phyloP scores from a whole-genome alignment of 2,888 invertebrate genomes.

The Polyommatus icarus region DNA sequence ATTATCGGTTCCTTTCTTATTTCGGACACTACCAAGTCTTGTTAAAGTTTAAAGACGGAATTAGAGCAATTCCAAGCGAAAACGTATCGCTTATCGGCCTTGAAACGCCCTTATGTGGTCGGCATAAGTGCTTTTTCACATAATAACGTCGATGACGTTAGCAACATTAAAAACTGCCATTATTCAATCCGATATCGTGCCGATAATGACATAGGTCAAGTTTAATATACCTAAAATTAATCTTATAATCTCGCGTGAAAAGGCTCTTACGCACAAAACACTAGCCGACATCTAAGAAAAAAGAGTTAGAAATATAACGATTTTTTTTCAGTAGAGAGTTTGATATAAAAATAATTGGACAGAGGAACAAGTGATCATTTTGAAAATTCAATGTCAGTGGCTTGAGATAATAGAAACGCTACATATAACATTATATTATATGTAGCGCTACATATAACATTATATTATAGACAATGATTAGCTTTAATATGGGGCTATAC shows the following conservation, averaged over 20 bases:
- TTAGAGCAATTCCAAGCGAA: not conserved
- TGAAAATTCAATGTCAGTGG: not conserved
- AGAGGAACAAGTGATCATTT: not conserved
- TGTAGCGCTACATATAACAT: not conserved
- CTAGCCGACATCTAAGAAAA: not conserved
- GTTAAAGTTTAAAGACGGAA: not conserved
- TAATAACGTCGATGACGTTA: no score
- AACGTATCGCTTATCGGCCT: not conserved
- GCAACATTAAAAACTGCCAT: no score
- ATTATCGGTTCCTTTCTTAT: not conserved
- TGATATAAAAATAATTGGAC: slow-evolving; percentile 2
- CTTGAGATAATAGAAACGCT: not conserved
- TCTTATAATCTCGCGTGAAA: not conserved
- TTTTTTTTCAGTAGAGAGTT: not conserved
- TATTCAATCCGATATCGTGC: no score
- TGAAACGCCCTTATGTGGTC: no score
- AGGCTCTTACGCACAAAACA: not conserved
- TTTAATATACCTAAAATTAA: no score
- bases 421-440: not conserved
- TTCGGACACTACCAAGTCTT: not conserved
- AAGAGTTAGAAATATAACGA: not conserved
- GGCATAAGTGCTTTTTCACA: no score
- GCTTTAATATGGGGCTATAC: not conserved
- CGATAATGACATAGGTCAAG: no score
- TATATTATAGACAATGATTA: not conserved